phyloP scores from a whole-genome alignment of 2,888 invertebrate genomes.

The Acrobasis consociella region DNA sequence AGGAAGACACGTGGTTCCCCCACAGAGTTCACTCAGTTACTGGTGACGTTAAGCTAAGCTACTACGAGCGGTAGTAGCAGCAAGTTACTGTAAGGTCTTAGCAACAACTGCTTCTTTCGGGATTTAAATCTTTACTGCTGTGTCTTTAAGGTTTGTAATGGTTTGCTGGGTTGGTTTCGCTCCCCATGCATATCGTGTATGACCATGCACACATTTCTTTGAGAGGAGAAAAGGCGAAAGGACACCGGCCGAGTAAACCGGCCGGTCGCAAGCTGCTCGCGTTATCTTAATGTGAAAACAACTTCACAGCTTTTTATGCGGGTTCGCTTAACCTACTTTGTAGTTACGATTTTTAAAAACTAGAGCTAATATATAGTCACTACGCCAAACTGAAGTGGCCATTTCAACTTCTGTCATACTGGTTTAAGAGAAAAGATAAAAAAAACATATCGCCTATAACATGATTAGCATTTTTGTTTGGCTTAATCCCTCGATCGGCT shows the following conservation, averaged over 20 bases:
- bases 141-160: constrained; percentile 29
- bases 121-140: constrained; percentile 29
- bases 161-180: constrained; percentile 43
- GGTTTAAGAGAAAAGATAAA: too few relatives aligned
- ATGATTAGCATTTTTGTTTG: too few relatives aligned
- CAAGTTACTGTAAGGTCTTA: constrained; percentile 43
- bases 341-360: not conserved
- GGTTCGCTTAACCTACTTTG: not conserved
- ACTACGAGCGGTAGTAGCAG: constrained; percentile 51
- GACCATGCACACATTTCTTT: constrained; percentile 74
- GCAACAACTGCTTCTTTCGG: constrained; percentile 22
- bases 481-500: too few relatives aligned
- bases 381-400: too few relatives aligned
- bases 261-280: constrained; percentile 44
- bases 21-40: constrained; percentile 50
- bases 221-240: constrained; percentile 75
- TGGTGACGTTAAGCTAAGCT: constrained; percentile 55
- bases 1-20: constrained; percentile 41
- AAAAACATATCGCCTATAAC: too few relatives aligned
- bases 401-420: too few relatives aligned
- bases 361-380: not conserved
- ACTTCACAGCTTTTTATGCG: constrained; percentile 9
- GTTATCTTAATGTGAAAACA: constrained; percentile 16
- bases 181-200: constrained; percentile 65
- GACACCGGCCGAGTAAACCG: constrained; percentile 51